A percentile compares a stretch with the other conserved stretches of the same genome.
These are phyloP conservation scores for Caenorhabditis sp. DNA, from an alignment of 2,888 invertebrate species.

Conservation along the genomic window DNA sequence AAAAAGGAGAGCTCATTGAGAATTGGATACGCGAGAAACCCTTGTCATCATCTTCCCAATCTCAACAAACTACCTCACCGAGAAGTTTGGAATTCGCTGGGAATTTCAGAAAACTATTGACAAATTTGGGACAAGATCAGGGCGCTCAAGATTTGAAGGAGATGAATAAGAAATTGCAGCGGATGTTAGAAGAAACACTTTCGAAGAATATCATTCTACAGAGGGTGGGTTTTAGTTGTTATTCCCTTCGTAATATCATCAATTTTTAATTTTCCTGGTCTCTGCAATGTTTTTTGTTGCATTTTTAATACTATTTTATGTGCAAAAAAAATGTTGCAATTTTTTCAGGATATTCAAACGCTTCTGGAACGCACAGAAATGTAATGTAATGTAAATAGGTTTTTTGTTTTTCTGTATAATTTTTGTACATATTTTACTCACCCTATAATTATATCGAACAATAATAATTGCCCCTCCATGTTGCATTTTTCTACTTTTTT, in stretches of 20 bases:
- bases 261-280: no score
- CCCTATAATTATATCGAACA: no score
- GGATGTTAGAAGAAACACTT: constrained; percentile 58
- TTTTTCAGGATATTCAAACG: constrained; percentile 53
- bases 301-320: background rate
- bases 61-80: background rate
- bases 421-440: constrained; percentile 2
- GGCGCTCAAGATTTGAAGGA: constrained; percentile 44
- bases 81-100: constrained; percentile 10
- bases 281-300: no score
- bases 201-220: constrained; percentile 57
- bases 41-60: constrained; percentile 5
- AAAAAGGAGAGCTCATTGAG: constrained; percentile 52
- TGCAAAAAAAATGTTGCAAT: no score
- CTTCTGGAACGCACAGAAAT: constrained; percentile 52
- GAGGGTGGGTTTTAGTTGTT: constrained; percentile 39
- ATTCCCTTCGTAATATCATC: no score
- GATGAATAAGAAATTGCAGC: constrained; percentile 57
- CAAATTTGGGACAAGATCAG: constrained; percentile 41
- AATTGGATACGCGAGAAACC: constrained; percentile 49
- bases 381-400: constrained; percentile 12
- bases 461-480: background rate
- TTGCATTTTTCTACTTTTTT: constrained; percentile 11
- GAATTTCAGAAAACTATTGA: constrained; percentile 48
- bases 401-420: no score